Evolutionary conservation across 2,888 invertebrate genomes (phyloP).

Genomic region (Xestia c-nigrum): DNA sequence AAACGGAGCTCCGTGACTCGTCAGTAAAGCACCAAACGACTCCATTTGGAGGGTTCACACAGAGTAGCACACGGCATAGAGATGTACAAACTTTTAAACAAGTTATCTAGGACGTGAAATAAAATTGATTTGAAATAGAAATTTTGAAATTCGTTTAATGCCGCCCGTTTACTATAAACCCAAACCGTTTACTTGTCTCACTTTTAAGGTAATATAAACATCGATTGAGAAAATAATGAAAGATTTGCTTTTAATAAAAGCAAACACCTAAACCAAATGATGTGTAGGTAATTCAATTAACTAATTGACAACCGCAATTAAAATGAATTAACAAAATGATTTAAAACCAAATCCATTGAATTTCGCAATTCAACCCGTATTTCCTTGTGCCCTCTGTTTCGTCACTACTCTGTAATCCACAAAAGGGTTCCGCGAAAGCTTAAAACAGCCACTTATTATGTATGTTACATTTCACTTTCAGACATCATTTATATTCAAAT

Average conservation of each 20-base stretch:
- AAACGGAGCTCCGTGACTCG: slow-evolving; percentile 89
- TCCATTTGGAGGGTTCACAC: slow-evolving; percentile 86
- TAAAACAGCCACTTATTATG: slow-evolving; percentile 91
- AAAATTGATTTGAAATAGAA: neutral
- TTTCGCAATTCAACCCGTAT: neutral
- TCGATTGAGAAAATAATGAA: too few relatives aligned
- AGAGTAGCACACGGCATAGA: slow-evolving; percentile 78
- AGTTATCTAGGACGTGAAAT: neutral
- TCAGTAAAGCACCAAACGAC: slow-evolving; percentile 90
- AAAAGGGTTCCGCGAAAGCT: slow-evolving; percentile 90
- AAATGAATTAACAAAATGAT: neutral
- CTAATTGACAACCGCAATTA: neutral
- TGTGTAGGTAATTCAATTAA: too few relatives aligned
- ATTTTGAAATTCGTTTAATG: too few relatives aligned
- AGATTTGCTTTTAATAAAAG: too few relatives aligned
- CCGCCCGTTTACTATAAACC: neutral
- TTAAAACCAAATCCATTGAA: neutral
- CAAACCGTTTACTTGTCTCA: neutral
- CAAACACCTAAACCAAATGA: too few relatives aligned
- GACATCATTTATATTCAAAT: slow-evolving; percentile 91
- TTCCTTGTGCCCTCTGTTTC: slow-evolving; percentile 56
- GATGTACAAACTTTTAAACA: neutral
- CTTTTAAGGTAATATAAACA: neutral
- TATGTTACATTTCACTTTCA: slow-evolving; percentile 91
- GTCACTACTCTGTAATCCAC: slow-evolving; percentile 83